phyloP scores from a whole-genome alignment of 2,113 vertebrate genomes.

The Abramis brama region DNA sequence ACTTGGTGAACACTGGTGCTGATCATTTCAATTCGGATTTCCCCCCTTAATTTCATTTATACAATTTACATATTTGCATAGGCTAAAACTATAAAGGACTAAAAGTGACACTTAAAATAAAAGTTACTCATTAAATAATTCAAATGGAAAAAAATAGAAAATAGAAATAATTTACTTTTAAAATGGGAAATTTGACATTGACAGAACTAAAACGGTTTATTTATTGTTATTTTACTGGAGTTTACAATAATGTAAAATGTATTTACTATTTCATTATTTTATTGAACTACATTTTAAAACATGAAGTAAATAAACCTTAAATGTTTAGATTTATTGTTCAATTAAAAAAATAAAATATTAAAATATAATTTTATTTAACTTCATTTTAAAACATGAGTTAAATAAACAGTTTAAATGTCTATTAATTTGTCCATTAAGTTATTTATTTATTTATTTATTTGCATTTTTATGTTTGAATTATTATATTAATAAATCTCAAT shows the following conservation, averaged over 20 bases:
- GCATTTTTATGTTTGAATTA: background rate
- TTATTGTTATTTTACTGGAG: background rate
- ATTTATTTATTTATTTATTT: background rate
- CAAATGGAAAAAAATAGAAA: background rate
- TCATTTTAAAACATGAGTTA: background rate
- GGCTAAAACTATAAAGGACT: background rate
- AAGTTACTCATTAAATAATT: background rate
- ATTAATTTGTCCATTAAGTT: background rate
- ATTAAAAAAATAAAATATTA: background rate
- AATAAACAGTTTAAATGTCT: background rate
- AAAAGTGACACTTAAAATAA: background rate
- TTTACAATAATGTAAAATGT: background rate
- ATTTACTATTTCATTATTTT: background rate
- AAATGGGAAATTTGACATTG: background rate
- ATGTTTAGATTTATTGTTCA: background rate
- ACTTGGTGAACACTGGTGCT: background rate
- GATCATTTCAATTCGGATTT: background rate
- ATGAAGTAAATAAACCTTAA: background rate
- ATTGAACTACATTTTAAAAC: background rate
- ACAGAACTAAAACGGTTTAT: background rate
- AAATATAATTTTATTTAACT: background rate
- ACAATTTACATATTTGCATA: background rate
- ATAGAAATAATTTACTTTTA: background rate
- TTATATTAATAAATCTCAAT: background rate
- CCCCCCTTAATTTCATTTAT: background rate